These are phyloP conservation scores for Calypte anna DNA, from an alignment of 2,113 vertebrate genomes.

Conservation along the genomic window DNA sequence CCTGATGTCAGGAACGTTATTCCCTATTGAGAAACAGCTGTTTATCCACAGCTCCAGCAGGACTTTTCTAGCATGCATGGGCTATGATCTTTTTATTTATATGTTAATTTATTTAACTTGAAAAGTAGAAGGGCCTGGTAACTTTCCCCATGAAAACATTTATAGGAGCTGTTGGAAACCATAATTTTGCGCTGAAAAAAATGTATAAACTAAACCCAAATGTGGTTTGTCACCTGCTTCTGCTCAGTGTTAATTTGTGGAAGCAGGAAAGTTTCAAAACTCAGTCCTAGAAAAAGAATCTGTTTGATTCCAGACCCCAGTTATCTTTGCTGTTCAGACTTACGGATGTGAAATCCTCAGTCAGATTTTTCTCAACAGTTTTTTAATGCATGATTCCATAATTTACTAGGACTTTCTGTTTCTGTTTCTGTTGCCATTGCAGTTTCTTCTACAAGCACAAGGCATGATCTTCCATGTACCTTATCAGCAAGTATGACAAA, in stretches of 20 bases:
- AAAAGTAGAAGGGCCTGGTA: not conserved
- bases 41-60: not conserved
- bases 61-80: not conserved
- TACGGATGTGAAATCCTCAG: not conserved
- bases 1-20: not conserved
- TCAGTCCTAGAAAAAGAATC: not conserved
- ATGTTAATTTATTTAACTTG: not conserved
- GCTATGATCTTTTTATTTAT: not conserved
- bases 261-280: not conserved
- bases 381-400: not conserved
- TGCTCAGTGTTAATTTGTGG: not conserved
- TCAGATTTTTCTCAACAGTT: not conserved
- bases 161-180: not conserved
- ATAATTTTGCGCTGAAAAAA: not conserved
- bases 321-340: not conserved
- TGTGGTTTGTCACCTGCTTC: not conserved
- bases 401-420: not conserved
- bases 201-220: not conserved
- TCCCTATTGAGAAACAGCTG: not conserved
- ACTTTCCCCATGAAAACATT: not conserved
- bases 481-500: not conserved
- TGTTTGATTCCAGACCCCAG: accelerated
- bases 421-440: not conserved
- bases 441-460: not conserved
- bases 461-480: not conserved